Conservation (phyloP, 2,113 vertebrate species). For the Eurystomus gularis region DNA sequence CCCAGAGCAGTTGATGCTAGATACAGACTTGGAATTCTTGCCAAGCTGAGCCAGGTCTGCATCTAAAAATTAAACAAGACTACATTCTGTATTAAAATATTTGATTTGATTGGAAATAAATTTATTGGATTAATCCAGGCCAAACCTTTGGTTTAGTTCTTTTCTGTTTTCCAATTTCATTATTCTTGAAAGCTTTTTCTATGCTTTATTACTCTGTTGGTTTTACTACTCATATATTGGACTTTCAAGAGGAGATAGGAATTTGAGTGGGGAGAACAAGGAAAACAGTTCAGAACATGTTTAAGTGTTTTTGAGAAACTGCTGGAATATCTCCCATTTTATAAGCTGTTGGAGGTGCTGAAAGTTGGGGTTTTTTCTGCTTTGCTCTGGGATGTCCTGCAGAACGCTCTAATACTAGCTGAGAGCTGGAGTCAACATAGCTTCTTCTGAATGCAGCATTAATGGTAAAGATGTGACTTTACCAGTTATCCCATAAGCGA, state of each 20-base stretch:
- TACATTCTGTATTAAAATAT: not conserved
- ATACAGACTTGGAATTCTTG: not conserved
- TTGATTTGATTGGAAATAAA: not conserved
- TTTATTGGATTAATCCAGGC: not conserved
- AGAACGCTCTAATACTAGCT: accelerated
- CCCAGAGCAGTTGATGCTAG: not conserved
- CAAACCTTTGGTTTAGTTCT: not conserved
- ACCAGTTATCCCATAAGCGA: not conserved
- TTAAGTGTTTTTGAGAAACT: not conserved
- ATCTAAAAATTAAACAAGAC: not conserved
- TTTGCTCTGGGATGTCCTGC: not conserved
- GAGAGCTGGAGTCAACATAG: not conserved
- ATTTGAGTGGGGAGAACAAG: not conserved
- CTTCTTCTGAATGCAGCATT: not conserved
- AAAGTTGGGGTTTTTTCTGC: not conserved
- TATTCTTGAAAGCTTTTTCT: not conserved
- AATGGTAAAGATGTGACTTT: not conserved
- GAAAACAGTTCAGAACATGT: not conserved
- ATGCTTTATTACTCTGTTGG: not conserved
- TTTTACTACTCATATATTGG: not conserved
- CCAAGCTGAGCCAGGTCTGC: not conserved
- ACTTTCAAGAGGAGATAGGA: not conserved
- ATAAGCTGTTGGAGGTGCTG: not conserved
- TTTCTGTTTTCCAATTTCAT: not conserved
- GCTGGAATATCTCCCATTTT: not conserved